Percentiles rank a stretch among this genome's conserved stretches.
Evolutionary conservation across 2,888 invertebrate genomes (phyloP).

Genomic region (Morpho deidamia): DNA sequence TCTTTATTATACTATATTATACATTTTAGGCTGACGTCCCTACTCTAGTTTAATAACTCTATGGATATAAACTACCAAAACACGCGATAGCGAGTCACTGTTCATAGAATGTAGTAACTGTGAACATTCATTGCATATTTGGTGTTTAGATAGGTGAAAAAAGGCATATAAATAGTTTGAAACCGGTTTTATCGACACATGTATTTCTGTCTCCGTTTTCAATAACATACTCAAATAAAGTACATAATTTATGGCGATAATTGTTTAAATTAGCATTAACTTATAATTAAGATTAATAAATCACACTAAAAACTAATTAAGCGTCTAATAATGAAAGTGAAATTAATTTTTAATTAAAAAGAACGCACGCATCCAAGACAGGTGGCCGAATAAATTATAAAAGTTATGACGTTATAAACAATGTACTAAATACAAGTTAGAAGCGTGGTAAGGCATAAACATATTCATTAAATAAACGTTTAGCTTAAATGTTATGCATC

Average conservation of each 20-base stretch:
- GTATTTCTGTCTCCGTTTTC: not conserved
- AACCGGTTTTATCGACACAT: too few species aligned
- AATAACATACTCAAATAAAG: not conserved
- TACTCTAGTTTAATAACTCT: too few species aligned
- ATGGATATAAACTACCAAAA: too few species aligned
- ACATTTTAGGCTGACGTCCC: too few species aligned
- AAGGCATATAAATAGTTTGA: too few species aligned
- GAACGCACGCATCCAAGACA: conserved; percentile 36
- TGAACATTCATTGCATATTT: too few species aligned
- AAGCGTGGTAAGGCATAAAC: conserved; percentile 27
- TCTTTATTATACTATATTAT: too few species aligned
- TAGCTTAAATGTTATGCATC: conserved; percentile 20
- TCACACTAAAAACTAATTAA: conserved; percentile 27
- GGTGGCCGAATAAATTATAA: conserved; percentile 44
- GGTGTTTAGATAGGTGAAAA: too few species aligned
- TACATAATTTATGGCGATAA: not conserved
- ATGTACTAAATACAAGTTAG: conserved; percentile 26
- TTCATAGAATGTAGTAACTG: too few species aligned
- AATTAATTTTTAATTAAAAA: conserved; percentile 39
- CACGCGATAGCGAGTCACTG: too few species aligned
- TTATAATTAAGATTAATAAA: conserved; percentile 21
- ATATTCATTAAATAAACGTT: conserved; percentile 26
- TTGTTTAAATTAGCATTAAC: not conserved
- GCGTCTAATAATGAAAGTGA: conserved; percentile 30
- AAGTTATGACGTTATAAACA: conserved; percentile 34